phyloP scores from a whole-genome alignment of 1,140 invertebrate species.

The Pinna nobilis region DNA sequence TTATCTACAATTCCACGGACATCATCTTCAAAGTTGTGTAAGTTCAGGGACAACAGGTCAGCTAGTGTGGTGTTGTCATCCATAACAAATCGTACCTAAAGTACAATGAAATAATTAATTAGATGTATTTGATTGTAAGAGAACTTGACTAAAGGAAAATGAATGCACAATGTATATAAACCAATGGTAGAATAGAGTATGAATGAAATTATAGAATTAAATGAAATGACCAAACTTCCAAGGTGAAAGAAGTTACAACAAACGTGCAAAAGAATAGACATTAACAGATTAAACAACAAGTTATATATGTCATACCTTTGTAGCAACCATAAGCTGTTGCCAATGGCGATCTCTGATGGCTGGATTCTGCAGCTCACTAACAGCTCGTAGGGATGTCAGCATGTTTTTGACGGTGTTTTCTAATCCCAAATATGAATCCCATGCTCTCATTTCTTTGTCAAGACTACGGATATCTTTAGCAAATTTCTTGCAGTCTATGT shows the following conservation, averaged over 20 bases:
- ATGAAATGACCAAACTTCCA: too few species aligned
- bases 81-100: slow-evolving; percentile 92
- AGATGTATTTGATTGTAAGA: too few species aligned
- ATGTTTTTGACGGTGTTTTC: slow-evolving; percentile 75
- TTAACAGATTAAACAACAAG: too few species aligned
- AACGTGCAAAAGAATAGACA: too few species aligned
- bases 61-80: slow-evolving; percentile 92
- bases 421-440: slow-evolving; percentile 85
- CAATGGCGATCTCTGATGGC: slow-evolving; percentile 96
- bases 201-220: too few species aligned
- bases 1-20: slow-evolving; percentile 98
- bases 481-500: slow-evolving; percentile 98
- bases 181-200: too few species aligned
- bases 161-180: background rate
- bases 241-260: too few species aligned
- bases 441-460: slow-evolving; percentile 91
- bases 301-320: slow-evolving; percentile 82
- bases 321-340: slow-evolving; percentile 96
- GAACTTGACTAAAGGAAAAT: background rate
- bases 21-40: slow-evolving; percentile 96
- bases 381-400: slow-evolving; percentile 80
- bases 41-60: slow-evolving; percentile 91
- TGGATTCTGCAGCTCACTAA: slow-evolving; percentile 95
- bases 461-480: slow-evolving; percentile 83
- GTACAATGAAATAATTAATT: background rate